Percentiles rank a stretch among this genome's conserved stretches.
Conservation (phyloP, 2,888 invertebrate species). For the Philereme transversata region DNA sequence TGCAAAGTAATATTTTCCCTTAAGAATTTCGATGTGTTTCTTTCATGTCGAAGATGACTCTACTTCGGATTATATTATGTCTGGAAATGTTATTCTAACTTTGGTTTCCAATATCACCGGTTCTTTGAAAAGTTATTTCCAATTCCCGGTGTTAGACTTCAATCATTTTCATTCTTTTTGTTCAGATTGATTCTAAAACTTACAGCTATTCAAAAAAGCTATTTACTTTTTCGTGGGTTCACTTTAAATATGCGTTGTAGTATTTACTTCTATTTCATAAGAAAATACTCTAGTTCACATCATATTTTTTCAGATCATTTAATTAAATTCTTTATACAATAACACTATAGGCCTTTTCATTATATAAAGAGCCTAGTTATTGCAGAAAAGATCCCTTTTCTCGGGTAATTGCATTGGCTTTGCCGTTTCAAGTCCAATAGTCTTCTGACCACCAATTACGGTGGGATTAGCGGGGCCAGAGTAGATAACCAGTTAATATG, state of each 20-base stretch:
- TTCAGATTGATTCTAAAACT: constrained; percentile 21
- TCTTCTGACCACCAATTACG: constrained; percentile 79
- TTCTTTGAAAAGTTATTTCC: constrained; percentile 47
- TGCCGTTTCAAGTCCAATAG: constrained; percentile 78
- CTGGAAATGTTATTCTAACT: constrained; percentile 65
- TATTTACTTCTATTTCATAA: too few species aligned
- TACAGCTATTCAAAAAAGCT: neutral
- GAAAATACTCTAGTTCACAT: too few species aligned
- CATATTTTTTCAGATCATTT: too few species aligned
- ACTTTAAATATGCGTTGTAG: too few species aligned
- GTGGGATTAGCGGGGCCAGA: constrained; percentile 67
- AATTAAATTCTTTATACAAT: too few species aligned
- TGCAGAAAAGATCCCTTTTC: constrained; percentile 60
- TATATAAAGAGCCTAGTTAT: constrained; percentile 33
- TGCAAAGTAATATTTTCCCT: constrained; percentile 83
- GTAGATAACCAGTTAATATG: constrained; percentile 53
- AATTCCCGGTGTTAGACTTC: constrained; percentile 42
- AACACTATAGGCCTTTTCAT: neutral
- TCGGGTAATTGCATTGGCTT: constrained; percentile 72
- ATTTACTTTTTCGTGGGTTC: too few species aligned
- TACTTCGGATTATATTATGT: constrained; percentile 76
- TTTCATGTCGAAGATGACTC: constrained; percentile 80
- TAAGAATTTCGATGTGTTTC: constrained; percentile 82
- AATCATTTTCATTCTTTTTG: constrained; percentile 41
- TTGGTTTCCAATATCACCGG: constrained; percentile 60